These are phyloP conservation scores for Cosmopolites sordidus DNA, from an alignment of 2,888 invertebrate genomes.

Conservation along the genomic window DNA sequence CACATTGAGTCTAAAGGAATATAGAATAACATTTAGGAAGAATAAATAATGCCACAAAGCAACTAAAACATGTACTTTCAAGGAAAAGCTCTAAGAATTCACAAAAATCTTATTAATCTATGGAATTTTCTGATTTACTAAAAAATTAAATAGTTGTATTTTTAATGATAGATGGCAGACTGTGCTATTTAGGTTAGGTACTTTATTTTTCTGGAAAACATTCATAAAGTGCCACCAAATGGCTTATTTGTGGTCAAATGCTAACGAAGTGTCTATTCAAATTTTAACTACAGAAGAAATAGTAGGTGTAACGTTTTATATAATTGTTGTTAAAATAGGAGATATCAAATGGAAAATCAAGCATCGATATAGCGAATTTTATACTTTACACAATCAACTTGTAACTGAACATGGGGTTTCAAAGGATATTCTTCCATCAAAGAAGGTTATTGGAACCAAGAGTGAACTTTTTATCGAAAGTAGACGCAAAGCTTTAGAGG, in stretches of 20 bases:
- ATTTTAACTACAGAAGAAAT: constrained; percentile 63
- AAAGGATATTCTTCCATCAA: constrained; percentile 85
- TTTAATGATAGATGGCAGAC: too few species aligned
- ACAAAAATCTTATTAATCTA: too few species aligned
- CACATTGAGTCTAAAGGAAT: too few species aligned
- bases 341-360: constrained; percentile 75
- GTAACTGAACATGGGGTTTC: constrained; percentile 75
- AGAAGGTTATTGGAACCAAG: constrained; percentile 88
- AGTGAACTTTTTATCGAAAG: constrained; percentile 83
- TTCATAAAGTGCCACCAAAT: too few species aligned
- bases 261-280: constrained; percentile 61
- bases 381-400: constrained; percentile 79
- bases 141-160: too few species aligned
- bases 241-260: constrained; percentile 71
- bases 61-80: too few species aligned
- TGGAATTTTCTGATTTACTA: too few species aligned
- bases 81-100: too few species aligned
- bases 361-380: constrained; percentile 87
- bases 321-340: constrained; percentile 66
- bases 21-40: too few species aligned
- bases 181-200: too few species aligned
- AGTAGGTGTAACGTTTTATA: constrained; percentile 68
- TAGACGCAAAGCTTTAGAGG: constrained; percentile 72
- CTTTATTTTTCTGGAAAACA: too few species aligned
- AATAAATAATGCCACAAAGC: too few species aligned